phyloP scores from a whole-genome alignment of 2,113 vertebrate species.

The Mixornis gularis region DNA sequence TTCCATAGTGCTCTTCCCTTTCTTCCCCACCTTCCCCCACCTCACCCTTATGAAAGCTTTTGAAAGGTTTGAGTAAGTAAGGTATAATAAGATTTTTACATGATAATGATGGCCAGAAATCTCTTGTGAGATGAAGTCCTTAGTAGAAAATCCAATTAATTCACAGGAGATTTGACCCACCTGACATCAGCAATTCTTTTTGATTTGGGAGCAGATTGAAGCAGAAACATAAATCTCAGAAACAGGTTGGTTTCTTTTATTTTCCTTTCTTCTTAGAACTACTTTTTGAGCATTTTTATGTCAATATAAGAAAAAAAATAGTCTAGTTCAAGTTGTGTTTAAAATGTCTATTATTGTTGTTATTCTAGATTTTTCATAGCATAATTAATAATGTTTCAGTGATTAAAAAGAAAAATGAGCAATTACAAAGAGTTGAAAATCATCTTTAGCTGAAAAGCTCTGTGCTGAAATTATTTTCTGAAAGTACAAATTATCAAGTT shows the following conservation, averaged over 20 bases:
- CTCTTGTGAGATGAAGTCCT: not conserved
- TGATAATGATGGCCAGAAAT: not conserved
- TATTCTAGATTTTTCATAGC: not conserved
- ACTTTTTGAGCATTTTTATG: not conserved
- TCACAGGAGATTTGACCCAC: not conserved
- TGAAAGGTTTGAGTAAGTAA: not conserved
- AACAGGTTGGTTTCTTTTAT: not conserved
- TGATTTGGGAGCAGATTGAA: not conserved
- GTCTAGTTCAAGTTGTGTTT: not conserved
- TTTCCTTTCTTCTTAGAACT: not conserved
- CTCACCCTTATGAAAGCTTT: not conserved
- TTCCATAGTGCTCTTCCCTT: not conserved
- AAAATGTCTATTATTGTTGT: not conserved
- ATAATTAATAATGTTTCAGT: not conserved
- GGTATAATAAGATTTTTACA: not conserved
- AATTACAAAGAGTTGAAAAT: not conserved
- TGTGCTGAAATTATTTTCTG: not conserved
- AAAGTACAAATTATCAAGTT: not conserved
- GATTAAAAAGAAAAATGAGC: not conserved
- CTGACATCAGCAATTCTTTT: not conserved
- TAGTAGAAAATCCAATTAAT: not conserved
- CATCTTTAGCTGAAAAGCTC: not conserved
- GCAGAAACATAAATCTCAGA: not conserved
- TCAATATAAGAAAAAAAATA: not conserved
- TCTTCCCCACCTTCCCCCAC: not conserved